Conservation (phyloP, 92 coral and sea anemone genomes). For the Phenganax subtilis region DNA sequence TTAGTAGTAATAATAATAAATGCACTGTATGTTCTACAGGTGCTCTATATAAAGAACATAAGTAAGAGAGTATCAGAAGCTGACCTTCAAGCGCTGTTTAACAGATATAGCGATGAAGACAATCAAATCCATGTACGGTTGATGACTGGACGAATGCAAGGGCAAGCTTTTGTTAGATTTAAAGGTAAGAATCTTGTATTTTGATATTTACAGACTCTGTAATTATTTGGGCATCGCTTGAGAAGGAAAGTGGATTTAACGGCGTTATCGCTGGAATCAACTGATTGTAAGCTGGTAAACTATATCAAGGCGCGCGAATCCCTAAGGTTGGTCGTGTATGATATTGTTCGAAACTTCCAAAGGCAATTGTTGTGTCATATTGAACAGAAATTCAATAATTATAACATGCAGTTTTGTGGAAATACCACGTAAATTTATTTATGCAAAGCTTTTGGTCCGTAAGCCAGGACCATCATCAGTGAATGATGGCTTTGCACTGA, state of each 20-base stretch:
- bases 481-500: no score
- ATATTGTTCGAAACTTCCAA: no score
- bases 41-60: conserved; percentile 75
- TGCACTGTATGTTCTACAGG: conserved; percentile 46
- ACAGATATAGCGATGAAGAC: conserved; percentile 61
- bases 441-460: no score
- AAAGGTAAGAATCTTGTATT: conserved; percentile 55
- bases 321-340: no score
- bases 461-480: no score
- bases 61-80: conserved; percentile 67
- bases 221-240: background rate
- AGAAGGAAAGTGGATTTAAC: no score
- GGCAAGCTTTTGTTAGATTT: conserved; percentile 91
- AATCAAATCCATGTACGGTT: conserved; percentile 64
- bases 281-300: background rate
- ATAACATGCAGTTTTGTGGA: no score
- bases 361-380: no score
- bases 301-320: no score
- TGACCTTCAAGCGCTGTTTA: conserved; percentile 73
- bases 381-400: no score
- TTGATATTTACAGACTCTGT: background rate
- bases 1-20: background rate
- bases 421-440: no score
- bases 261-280: no score
- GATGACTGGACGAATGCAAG: conserved; percentile 93